phyloP scores from a whole-genome alignment of 2,113 vertebrate genomes.

The Phaethornis superciliosus region DNA sequence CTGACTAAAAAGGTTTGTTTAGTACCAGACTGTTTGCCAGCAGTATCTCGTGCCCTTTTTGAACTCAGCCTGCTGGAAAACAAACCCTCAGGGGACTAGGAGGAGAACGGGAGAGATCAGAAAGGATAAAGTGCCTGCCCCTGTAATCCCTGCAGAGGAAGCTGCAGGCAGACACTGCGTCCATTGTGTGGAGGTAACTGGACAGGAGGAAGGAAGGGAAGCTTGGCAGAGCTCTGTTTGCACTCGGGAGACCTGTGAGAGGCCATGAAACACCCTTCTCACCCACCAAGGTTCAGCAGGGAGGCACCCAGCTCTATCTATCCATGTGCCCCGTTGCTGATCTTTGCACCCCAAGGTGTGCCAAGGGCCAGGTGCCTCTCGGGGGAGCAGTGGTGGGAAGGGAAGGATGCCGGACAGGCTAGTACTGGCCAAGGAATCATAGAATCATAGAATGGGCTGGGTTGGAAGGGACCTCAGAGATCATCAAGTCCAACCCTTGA shows the following conservation, averaged over 20 bases:
- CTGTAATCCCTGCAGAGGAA: slow-evolving; percentile 9
- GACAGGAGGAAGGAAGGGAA: slow-evolving; percentile 24
- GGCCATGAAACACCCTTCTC: background rate
- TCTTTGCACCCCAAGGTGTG: background rate
- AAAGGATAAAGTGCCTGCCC: slow-evolving; percentile 48
- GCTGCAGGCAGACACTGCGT: slow-evolving; percentile 35
- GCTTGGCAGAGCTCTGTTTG: background rate
- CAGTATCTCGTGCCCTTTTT: slow-evolving; percentile 39
- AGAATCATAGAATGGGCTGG: too few species aligned
- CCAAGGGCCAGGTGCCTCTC: background rate
- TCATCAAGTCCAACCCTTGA: too few species aligned
- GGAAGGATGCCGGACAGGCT: background rate
- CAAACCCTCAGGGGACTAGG: background rate
- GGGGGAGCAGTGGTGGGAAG: fast-evolving
- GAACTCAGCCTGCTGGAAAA: slow-evolving; percentile 54
- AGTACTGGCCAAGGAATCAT: background rate
- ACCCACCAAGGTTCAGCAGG: background rate
- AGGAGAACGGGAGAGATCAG: background rate
- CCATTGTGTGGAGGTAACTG: slow-evolving; percentile 45
- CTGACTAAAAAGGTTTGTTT: slow-evolving; percentile 19
- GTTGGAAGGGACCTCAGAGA: too few species aligned
- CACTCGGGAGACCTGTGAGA: background rate
- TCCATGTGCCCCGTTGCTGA: background rate
- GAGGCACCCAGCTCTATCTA: background rate
- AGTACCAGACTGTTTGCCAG: slow-evolving; percentile 24